phyloP scores from a whole-genome alignment of 2,888 invertebrate species.

The Dioctria rufipes region DNA sequence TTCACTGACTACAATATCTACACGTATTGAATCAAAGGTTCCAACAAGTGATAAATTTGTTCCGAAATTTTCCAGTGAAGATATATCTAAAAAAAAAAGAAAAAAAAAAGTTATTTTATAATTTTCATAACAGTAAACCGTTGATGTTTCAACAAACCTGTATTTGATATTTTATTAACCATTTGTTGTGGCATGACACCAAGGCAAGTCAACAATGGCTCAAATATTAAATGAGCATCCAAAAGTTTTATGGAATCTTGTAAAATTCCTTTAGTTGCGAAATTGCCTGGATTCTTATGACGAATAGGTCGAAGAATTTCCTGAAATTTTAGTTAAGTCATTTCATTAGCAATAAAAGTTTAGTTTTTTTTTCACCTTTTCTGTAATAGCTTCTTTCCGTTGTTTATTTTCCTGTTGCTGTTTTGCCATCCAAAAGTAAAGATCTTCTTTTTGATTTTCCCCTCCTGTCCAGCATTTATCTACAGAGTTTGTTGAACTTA shows the following conservation, averaged over 20 bases:
- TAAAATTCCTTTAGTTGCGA: constrained; percentile 76
- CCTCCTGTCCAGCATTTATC: constrained; percentile 69
- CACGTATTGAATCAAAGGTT: constrained; percentile 88
- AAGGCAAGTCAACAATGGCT: constrained; percentile 89
- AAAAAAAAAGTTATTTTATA: background rate
- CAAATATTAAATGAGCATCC: constrained; percentile 95
- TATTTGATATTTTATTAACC: constrained; percentile 70
- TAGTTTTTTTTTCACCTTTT: constrained; percentile 63
- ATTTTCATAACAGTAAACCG: background rate
- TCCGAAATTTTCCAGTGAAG: constrained; percentile 89
- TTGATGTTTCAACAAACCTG: constrained; percentile 61
- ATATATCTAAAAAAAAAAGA: constrained; percentile 72
- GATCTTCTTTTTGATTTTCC: constrained; percentile 83
- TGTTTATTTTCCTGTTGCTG: constrained; percentile 80
- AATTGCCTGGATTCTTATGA: constrained; percentile 67
- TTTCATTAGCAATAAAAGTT: constrained; percentile 69
- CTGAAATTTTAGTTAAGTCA: constrained; percentile 63
- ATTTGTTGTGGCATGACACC: constrained; percentile 94
- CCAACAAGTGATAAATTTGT: constrained; percentile 88
- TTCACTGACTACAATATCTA: constrained; percentile 96
- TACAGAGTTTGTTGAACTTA: constrained; percentile 73
- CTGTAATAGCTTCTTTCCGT: constrained; percentile 63
- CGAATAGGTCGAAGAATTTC: constrained; percentile 73
- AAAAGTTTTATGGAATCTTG: constrained; percentile 88
- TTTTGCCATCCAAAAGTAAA: constrained; percentile 97